Evolutionary conservation across 2,797 vertebrate genomes (phyloP).

Genomic region (Chiloscyllium punctatum): DNA sequence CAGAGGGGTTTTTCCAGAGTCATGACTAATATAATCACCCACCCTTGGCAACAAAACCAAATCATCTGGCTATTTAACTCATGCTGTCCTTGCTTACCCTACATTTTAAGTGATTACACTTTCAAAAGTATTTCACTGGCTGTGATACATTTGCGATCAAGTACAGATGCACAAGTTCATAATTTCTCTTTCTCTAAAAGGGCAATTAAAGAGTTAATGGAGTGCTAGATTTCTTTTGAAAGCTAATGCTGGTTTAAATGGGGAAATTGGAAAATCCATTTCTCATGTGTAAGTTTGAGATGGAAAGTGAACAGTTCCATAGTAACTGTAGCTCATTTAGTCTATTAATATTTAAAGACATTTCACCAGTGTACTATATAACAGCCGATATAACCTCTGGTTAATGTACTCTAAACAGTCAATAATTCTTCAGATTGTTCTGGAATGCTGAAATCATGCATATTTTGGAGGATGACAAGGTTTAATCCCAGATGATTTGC

Average conservation of each 20-base stretch:
- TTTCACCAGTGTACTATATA: background rate
- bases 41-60: background rate
- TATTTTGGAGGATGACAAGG: conserved; percentile 9
- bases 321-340: background rate
- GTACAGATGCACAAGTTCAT: background rate
- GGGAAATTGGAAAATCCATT: background rate
- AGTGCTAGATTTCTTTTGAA: background rate
- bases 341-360: conserved; percentile 27
- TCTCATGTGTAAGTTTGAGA: background rate
- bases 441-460: conserved; percentile 7
- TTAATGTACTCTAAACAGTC: background rate
- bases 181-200: background rate
- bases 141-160: no score
- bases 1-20: background rate
- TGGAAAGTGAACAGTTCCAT: background rate
- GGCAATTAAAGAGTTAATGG: no score
- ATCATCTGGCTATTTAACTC: background rate
- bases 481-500: background rate
- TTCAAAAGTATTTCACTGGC: background rate
- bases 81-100: background rate
- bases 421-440: conserved; percentile 30
- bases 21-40: background rate
- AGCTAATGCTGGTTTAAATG: background rate
- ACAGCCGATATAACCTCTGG: background rate
- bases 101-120: background rate